Base-by-base conservation (phyloP, 2,797 vertebrate species). In the Sphaeramia orbicularis region DNA sequence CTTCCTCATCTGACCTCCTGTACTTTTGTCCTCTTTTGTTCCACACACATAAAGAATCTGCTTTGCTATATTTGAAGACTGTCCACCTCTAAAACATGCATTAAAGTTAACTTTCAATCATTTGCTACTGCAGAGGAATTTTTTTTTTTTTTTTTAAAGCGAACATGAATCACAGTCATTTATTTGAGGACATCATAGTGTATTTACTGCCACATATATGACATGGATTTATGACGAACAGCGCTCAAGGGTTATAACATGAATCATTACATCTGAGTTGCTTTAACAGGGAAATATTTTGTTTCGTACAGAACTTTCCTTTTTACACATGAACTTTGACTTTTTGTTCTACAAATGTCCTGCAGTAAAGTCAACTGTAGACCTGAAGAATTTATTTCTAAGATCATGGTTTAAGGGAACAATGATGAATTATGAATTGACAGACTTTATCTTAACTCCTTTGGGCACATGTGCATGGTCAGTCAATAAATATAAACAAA, bases 241-340 rank as follows among this genome's bases (percentile, higher is more conserved):
- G 14, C 0, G 2, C 43, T 57, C 42, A 49, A 48, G 6, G n/a
- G 41, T 45, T 59, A 48, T 44, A 2, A 54, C 43, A 44, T 65
- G 38, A 72, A 40, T 71, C 64, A 71, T 49, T n/a, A 27, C 36
- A 55, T 36, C 43, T 67, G 38, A 27, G 32, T 2, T 12, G 44
- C 30, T 57, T 10, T 50, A 44, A 8, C 30, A 8, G 30, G 30
- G 8, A 7, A 32, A 32, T 32, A 32, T 32, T 30, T 32, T 32
- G 30, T 6, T 32, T 32, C 30, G 7, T 32, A 32, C 30, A 6
- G 7, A 32, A 32, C 6, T 4, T 32, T 5, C 30, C 1, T 6
- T 24, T 24, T 24, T 32, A 32, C 5, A 8, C 30, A 6, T 32
- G 7, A 32, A 8, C 30, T 32, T 32, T 32, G 6, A 32, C 30